phyloP scores from a whole-genome alignment of 37 sponge, comb jelly and placozoan genomes.

The Haliclona indistincta region DNA sequence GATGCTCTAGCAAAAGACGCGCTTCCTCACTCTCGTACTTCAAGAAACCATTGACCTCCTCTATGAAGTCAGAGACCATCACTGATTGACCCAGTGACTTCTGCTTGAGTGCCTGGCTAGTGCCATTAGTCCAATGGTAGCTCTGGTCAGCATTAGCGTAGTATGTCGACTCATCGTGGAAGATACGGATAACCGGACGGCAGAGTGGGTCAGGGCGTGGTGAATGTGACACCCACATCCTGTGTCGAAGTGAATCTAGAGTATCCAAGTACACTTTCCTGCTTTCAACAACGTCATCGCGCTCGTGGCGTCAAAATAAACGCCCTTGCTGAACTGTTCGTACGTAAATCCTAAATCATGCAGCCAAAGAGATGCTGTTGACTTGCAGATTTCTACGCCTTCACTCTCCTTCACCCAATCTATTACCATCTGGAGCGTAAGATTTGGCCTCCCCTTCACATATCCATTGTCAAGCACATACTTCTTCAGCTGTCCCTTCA shows the following conservation, averaged over 20 bases:
- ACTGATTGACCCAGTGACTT: constrained; percentile 33
- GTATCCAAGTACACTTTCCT: constrained; percentile 13
- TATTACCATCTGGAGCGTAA: constrained; percentile 5
- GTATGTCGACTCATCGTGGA: constrained; percentile 57
- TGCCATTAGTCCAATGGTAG: constrained; percentile 24
- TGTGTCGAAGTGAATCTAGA: constrained; percentile 4
- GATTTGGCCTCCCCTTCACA: constrained; percentile 31
- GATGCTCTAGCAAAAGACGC: constrained; percentile 4
- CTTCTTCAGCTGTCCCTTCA: constrained; percentile 16
- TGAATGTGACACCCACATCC: neutral
- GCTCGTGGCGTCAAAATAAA: constrained; percentile 50
- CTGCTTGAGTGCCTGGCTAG: constrained; percentile 16
- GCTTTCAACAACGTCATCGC: constrained; percentile 25
- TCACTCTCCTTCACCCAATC: constrained; percentile 15
- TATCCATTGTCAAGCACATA: constrained; percentile 34
- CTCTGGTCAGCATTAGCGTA: constrained; percentile 52
- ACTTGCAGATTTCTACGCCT: neutral
- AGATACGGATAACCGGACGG: constrained; percentile 19
- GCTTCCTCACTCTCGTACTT: constrained; percentile 11
- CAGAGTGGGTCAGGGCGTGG: too few relatives aligned
- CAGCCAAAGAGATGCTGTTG: constrained; percentile 30
- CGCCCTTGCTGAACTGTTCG: constrained; percentile 7
- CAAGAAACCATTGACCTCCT: constrained; percentile 49
- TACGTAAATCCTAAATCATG: constrained; percentile 27
- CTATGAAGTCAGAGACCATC: constrained; percentile 71